A percentile compares a stretch with the other conserved stretches of the same genome.
phyloP scores from a whole-genome alignment of 2,113 vertebrate species.

The Petrocephalus zakoni region DNA sequence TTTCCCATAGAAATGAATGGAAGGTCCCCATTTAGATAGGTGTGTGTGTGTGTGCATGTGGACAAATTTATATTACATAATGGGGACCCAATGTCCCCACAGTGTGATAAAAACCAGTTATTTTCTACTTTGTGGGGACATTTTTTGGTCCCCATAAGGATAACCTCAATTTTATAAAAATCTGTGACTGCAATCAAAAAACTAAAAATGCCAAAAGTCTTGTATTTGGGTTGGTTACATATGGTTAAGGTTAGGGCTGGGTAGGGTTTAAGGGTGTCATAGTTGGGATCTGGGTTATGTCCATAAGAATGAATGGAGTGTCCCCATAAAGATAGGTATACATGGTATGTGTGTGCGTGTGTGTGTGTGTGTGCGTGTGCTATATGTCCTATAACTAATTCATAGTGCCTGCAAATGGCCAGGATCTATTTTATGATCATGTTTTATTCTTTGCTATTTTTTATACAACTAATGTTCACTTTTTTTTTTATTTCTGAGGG shows the following conservation, averaged over 20 bases:
- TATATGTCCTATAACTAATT: neutral
- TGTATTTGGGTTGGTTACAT: neutral
- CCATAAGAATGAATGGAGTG: neutral
- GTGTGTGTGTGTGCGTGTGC: neutral
- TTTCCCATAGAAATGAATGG: neutral
- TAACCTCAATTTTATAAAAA: neutral
- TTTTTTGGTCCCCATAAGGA: too few species aligned
- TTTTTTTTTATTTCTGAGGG: constrained; percentile 43
- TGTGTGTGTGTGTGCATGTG: neutral
- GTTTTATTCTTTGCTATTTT: constrained; percentile 31
- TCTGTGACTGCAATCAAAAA: neutral
- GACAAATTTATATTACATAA: too few species aligned
- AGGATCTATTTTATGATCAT: constrained; percentile 28
- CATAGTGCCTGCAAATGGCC: constrained; percentile 18
- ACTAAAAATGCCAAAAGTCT: neutral
- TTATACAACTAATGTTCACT: constrained; percentile 16
- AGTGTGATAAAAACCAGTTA: too few species aligned
- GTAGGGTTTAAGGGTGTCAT: neutral
- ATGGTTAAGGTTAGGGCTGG: neutral
- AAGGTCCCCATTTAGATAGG: neutral
- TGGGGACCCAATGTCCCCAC: too few species aligned
- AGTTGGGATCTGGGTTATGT: neutral
- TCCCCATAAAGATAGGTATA: neutral
- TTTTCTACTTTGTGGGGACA: too few species aligned
- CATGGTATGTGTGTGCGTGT: neutral